These are phyloP conservation scores for Deroplatys truncata DNA, from an alignment of 2,888 invertebrate species.

Conservation along the genomic window DNA sequence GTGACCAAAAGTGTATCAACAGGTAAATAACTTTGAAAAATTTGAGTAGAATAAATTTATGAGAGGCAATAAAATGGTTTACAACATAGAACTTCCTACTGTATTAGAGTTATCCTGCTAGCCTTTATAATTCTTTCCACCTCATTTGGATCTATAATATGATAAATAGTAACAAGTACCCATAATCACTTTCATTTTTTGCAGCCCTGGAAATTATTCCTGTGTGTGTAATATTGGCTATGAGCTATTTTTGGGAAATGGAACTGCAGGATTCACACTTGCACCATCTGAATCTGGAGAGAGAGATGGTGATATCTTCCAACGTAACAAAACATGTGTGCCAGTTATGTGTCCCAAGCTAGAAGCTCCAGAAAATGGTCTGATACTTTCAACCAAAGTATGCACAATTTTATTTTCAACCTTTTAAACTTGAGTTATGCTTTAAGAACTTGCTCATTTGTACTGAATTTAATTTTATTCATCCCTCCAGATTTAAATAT, in stretches of 20 bases:
- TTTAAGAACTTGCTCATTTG: too few relatives aligned
- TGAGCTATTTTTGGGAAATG: slow-evolving; percentile 78
- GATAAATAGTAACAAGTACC: neutral
- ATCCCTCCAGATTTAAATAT: too few relatives aligned
- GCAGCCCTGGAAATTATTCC: slow-evolving; percentile 76
- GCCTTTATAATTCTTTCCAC: neutral
- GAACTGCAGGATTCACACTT: slow-evolving; percentile 82
- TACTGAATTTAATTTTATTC: too few relatives aligned
- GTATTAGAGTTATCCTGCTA: neutral
- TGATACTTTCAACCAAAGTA: slow-evolving; percentile 72
- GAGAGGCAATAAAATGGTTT: neutral
- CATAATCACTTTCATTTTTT: slow-evolving; percentile 11
- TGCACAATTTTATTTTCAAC: neutral
- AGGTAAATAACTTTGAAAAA: slow-evolving; percentile 43
- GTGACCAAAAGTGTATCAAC: slow-evolving; percentile 90
- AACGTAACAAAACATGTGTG: slow-evolving; percentile 92
- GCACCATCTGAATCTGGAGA: slow-evolving; percentile 80
- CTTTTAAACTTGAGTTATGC: neutral
- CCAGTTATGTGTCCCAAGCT: slow-evolving; percentile 83
- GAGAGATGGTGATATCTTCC: slow-evolving; percentile 82
- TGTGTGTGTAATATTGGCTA: slow-evolving; percentile 90
- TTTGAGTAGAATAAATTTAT: neutral
- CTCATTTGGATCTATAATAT: neutral
- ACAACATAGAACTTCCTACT: neutral
- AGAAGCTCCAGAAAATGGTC: slow-evolving; percentile 77